Percentiles rank a stretch among this genome's conserved stretches.
phyloP scores from a whole-genome alignment of 1,140 invertebrate species.

The Radopholus similis region DNA sequence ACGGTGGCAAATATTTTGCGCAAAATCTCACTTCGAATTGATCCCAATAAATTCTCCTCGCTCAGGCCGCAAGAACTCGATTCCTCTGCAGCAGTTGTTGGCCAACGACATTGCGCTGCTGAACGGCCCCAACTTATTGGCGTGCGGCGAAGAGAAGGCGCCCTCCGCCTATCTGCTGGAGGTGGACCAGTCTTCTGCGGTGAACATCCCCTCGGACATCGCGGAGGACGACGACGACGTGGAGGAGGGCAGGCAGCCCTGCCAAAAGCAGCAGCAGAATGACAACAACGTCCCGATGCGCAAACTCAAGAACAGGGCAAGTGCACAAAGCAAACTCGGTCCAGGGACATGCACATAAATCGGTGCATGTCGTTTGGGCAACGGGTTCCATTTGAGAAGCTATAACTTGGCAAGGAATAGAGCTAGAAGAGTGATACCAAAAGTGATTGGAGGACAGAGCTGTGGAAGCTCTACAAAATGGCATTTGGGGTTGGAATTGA shows the following conservation, averaged over 20 bases:
- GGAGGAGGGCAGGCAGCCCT: neutral
- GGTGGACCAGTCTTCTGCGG: neutral
- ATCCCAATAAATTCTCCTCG: neutral
- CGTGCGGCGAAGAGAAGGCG: neutral
- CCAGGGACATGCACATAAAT: too few species aligned
- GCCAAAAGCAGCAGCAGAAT: neutral
- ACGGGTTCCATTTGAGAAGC: too few species aligned
- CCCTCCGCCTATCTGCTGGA: neutral
- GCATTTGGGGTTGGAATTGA: too few species aligned
- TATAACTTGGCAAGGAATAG: too few species aligned
- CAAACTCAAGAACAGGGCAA: neutral
- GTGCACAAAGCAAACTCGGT: neutral
- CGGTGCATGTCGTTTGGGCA: too few species aligned
- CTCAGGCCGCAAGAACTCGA: constrained; percentile 12
- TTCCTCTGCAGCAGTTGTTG: constrained; percentile 16
- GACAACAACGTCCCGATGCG: neutral
- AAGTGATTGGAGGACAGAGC: too few species aligned
- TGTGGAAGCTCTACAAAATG: too few species aligned
- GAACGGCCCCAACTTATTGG: constrained; percentile 7
- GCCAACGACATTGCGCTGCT: constrained; percentile 12
- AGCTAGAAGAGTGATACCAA: too few species aligned
- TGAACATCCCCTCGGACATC: constrained; percentile 1
- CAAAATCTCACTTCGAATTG: neutral
- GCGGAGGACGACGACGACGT: neutral
- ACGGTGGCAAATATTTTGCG: neutral